Percentiles rank a stretch among this genome's conserved stretches.
Evolutionary conservation across 2,797 vertebrate species (phyloP).

Genomic region (Cyclopterus lumpus): DNA sequence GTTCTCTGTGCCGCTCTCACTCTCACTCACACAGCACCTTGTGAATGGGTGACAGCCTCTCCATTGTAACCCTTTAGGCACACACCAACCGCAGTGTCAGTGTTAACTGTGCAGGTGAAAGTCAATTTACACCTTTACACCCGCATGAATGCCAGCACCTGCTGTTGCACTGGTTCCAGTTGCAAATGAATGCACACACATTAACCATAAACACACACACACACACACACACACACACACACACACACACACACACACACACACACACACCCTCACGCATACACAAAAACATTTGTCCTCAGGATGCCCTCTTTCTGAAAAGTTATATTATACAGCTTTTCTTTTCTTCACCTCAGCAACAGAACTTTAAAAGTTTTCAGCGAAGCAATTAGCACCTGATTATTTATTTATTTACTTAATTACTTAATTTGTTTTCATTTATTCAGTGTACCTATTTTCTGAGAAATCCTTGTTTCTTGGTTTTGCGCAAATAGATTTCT

Average conservation of each 20-base stretch:
- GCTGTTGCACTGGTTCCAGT: neutral
- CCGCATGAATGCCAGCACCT: neutral
- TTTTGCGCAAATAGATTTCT: neutral
- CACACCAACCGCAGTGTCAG: neutral
- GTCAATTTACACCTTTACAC: constrained; percentile 25
- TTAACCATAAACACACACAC: neutral
- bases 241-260: neutral
- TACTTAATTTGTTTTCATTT: neutral
- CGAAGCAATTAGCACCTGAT: neutral
- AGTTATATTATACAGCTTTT: neutral
- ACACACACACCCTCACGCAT: too few relatives aligned
- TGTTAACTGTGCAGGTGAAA: constrained; percentile 27
- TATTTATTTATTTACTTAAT: neutral
- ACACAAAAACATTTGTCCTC: constrained; percentile 2
- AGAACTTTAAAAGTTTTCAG: neutral
- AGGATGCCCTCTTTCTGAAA: constrained; percentile 1
- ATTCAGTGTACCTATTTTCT: neutral
- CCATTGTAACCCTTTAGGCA: constrained; percentile 41
- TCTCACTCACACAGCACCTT: constrained; percentile 69
- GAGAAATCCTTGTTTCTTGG: neutral
- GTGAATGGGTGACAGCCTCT: constrained; percentile 68
- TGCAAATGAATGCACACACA: constrained; percentile 2
- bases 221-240: neutral
- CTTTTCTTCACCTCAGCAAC: neutral
- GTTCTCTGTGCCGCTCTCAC: constrained; percentile 48